These are phyloP conservation scores for Ailurus styani DNA, from an alignment of 2,113 vertebrate species.

Conservation along the genomic window DNA sequence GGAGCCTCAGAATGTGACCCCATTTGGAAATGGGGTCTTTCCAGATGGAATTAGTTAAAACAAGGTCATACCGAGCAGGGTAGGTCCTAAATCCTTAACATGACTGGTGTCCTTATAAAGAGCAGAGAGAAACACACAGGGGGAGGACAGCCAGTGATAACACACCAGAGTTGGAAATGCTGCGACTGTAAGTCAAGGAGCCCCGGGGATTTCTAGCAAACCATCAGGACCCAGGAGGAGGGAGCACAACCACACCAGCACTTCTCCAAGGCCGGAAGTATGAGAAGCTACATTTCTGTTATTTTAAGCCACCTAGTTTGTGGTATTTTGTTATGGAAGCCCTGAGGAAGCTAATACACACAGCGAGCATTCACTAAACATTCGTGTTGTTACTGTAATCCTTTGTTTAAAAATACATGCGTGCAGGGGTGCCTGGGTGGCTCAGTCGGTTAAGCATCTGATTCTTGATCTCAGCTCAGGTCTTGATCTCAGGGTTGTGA, in stretches of 20 bases:
- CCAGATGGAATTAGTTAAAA: not conserved
- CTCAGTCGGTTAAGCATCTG: not conserved
- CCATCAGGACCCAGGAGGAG: not conserved
- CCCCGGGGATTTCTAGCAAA: not conserved
- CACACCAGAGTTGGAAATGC: not conserved
- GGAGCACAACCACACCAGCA: not conserved
- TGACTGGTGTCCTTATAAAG: not conserved
- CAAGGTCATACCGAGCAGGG: not conserved
- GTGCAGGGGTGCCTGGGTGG: not conserved
- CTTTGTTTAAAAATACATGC: not conserved
- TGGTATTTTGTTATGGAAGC: not conserved
- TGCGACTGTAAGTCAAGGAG: not conserved
- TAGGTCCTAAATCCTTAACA: not conserved
- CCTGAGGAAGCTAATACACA: not conserved
- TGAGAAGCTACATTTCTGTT: not conserved
- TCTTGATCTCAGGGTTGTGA: not conserved
- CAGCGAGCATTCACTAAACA: not conserved
- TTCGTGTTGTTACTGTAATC: not conserved
- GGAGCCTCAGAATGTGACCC: not conserved
- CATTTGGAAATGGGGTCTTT: not conserved
- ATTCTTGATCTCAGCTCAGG: not conserved
- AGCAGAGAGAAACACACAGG: not conserved
- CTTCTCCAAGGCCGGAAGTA: not conserved
- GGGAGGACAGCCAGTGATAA: not conserved
- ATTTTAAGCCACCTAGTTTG: not conserved